Evolutionary conservation across 1,140 invertebrate species (phyloP), one percentile per base, ranked within the genome.

Genomic region (Zaprionus africanus): DNA sequence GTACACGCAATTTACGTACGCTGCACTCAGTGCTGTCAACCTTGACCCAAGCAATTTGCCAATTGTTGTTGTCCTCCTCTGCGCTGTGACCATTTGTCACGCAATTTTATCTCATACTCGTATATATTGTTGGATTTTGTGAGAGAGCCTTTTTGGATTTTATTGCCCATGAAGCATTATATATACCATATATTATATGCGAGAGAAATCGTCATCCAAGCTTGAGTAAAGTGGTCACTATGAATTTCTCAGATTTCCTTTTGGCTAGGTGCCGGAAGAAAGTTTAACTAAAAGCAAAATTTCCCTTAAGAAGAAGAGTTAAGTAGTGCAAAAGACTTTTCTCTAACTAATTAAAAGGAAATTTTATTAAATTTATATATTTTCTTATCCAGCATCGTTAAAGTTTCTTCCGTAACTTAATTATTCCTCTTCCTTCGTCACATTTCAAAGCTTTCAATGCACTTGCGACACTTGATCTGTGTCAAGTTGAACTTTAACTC

Each of bases 61-160:
- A 6, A 57, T 34, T 57, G 22, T 19, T 43, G n/a, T 19, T 28
- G 15, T 43, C 22, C 4, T n/a, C 13, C 9, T 19, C 13, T 13
- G 59, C 36, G 60, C 53, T 51, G n/a, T 68, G 49, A 57, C 31
- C 56, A 61, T 73, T 77, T 69, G 61, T 59, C 74, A 73, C 67
- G 67, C 67, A 70, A 71, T 76, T 70, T 60, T 53, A 59, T 53
- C 62, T 59, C 54, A 59, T 57, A 58, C 62, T 59, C 54, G 53
- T 57, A 58, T 60, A 22, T 22, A 22, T 64, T 59, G 12, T 24
- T 13, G 51, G 24, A 58, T 56, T 69, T 62, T 28, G 41, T 19
- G 22, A 49, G 54, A 46, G 31, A 31, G 58, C 58, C 70, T 34
- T 63, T 67, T 58, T 31, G 38, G 28, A 46, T 59, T 67, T 73